Conservation (phyloP, 2,113 vertebrate genomes). For the Elephas maximus region DNA sequence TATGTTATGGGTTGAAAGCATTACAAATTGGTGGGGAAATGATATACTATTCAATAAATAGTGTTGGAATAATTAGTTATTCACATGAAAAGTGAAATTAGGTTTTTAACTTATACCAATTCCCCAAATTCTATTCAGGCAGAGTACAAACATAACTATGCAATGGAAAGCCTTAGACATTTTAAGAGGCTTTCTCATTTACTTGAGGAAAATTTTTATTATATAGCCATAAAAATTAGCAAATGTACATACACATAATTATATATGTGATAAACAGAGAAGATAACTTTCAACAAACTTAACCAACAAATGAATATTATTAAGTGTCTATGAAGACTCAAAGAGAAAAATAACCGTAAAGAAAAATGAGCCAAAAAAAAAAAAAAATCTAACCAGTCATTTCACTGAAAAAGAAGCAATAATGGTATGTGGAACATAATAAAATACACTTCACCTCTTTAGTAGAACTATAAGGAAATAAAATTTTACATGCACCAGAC, state of each 20-base stretch:
- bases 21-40: too few relatives aligned
- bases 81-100: not conserved
- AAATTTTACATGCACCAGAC: not conserved
- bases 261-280: not conserved
- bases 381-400: not conserved
- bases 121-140: not conserved
- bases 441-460: not conserved
- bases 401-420: not conserved
- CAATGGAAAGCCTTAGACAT: not conserved
- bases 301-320: not conserved
- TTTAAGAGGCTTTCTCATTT: not conserved
- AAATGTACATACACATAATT: not conserved
- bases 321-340: not conserved
- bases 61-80: too few relatives aligned
- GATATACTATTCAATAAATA: too few relatives aligned
- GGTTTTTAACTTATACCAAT: not conserved
- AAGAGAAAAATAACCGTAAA: not conserved
- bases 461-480: not conserved
- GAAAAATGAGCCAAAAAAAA: not conserved
- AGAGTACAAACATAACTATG: not conserved
- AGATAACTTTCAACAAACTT: not conserved
- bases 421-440: not conserved
- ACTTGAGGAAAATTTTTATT: not conserved
- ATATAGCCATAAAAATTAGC: not conserved
- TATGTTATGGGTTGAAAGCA: too few relatives aligned